Evolutionary conservation across 2,797 vertebrate species (phyloP), one percentile per base, ranked within the genome.

Genomic region (Anolis apletophallus): DNA sequence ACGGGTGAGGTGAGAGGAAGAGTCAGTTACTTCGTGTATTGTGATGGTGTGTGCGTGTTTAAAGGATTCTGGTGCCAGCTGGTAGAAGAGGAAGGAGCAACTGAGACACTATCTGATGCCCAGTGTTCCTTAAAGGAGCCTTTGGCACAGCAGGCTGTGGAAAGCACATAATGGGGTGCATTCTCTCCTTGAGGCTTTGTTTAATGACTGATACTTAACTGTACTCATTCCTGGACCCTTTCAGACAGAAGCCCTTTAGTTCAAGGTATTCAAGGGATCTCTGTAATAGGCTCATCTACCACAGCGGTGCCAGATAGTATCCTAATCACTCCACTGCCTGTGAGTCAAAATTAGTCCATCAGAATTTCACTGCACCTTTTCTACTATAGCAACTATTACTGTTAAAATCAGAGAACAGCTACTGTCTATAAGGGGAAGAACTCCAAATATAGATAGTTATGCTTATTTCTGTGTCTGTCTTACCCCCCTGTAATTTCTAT

Each of bases 61-160:
- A 64, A 76, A 76, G 71, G 32, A 61, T 84, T 26, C 40, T 14
- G 59, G 72, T 83, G 84, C 57, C 23, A 8, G 84, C 77, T 55
- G 84, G 32, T 85, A 80, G 0, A 0, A 84, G 85, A 92, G 90
- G 88, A 94, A 89, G 72, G 55, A 85, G 57, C 77, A 79, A 78
- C 55, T 81, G 80, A 80, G 80, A 34, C 52, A 74, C 82, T 90
- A 92, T 92, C 83, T 74, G 80, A 91, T 91, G 81, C 87, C 68
- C 72, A 69, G 82, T 21, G 0, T 76, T 79, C 14, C 75, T 74
- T 69, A 29, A 50, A 75, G 84, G 32, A 79, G 29, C 78, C 67
- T 68, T 91, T 87, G 87, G 83, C 85, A 85, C 59, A 50, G 79
- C 57, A 29, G 26, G 36, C 74, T 1, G 69, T 5, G 64, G 84